phyloP scores from a whole-genome alignment of 2,113 vertebrate species.

The Arizona elegans region DNA sequence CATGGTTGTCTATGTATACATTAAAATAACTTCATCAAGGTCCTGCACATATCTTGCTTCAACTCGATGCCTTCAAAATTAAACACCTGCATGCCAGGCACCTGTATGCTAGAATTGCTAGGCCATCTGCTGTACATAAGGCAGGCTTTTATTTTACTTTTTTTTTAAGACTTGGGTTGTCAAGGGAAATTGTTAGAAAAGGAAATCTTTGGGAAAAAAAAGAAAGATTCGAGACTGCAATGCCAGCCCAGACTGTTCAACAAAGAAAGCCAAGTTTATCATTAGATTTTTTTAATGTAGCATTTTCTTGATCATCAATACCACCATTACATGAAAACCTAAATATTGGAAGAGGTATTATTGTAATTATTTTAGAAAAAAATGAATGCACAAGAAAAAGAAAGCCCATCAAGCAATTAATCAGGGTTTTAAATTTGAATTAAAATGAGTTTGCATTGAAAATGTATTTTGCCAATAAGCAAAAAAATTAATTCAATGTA shows the following conservation, averaged over 20 bases:
- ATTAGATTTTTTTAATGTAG: slow-evolving; percentile 28
- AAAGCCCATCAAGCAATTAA: neutral
- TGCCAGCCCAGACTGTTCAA: slow-evolving; percentile 60
- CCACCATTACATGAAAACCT: slow-evolving; percentile 42
- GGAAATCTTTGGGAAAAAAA: slow-evolving; percentile 34
- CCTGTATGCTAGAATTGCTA: slow-evolving; percentile 36
- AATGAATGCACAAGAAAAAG: slow-evolving; percentile 6
- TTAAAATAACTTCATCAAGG: slow-evolving; percentile 28
- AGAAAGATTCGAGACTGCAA: slow-evolving; percentile 53
- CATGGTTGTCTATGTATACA: neutral
- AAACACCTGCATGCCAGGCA: slow-evolving; percentile 44
- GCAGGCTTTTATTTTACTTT: neutral
- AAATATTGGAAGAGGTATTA: slow-evolving; percentile 36
- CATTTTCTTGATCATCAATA: slow-evolving; percentile 30
- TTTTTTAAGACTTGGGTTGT: slow-evolving; percentile 32
- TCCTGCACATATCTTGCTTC: slow-evolving; percentile 26
- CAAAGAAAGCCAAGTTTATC: slow-evolving; percentile 48
- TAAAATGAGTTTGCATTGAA: neutral
- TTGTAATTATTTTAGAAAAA: neutral
- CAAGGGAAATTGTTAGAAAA: slow-evolving; percentile 52
- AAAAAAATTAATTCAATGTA: neutral
- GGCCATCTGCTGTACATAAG: slow-evolving; percentile 47
- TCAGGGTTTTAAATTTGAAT: slow-evolving; percentile 1
- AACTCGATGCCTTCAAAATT: slow-evolving; percentile 15
- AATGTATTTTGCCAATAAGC: neutral